Percentiles rank a stretch among this genome's conserved stretches.
Conservation (phyloP, 2,888 invertebrate species). For the Sinelater perroti region DNA sequence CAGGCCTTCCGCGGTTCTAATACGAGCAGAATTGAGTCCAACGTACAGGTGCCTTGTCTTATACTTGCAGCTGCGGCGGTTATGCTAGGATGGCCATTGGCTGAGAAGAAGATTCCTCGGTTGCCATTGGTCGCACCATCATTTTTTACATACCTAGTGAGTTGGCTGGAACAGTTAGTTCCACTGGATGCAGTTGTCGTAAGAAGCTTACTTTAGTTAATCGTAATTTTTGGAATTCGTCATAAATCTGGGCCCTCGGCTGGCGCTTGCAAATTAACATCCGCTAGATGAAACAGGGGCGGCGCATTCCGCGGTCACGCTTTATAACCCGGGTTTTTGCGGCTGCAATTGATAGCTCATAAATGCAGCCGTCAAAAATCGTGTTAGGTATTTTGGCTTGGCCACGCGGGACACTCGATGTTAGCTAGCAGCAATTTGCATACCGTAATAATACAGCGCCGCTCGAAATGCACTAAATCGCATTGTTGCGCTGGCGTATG, state of each 20-base stretch:
- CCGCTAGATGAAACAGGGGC: not conserved
- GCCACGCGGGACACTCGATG: too few relatives aligned
- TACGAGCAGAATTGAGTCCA: conserved; percentile 56
- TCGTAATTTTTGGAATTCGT: conserved; percentile 28
- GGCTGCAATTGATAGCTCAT: too few relatives aligned
- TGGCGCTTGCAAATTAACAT: conserved; percentile 11
- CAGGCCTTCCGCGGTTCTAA: conserved; percentile 50
- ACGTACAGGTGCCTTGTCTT: conserved; percentile 57
- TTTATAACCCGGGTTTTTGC: too few relatives aligned
- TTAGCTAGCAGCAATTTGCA: too few relatives aligned
- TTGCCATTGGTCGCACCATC: conserved; percentile 49
- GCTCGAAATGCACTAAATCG: too few relatives aligned
- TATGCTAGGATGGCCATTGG: conserved; percentile 55
- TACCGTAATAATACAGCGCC: too few relatives aligned
- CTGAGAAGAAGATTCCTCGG: conserved; percentile 50
- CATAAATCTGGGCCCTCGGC: conserved; percentile 12
- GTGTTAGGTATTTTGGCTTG: too few relatives aligned
- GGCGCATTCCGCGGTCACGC: too few relatives aligned
- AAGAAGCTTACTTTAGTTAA: conserved; percentile 29
- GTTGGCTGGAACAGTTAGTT: conserved; percentile 52
- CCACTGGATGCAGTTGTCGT: conserved; percentile 45
- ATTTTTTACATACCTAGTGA: conserved; percentile 52
- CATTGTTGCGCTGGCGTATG: too few relatives aligned
- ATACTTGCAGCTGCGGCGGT: conserved; percentile 53
- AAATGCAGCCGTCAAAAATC: too few relatives aligned